phyloP scores from a whole-genome alignment of 1,140 invertebrate species.

The Saccostrea echinata region DNA sequence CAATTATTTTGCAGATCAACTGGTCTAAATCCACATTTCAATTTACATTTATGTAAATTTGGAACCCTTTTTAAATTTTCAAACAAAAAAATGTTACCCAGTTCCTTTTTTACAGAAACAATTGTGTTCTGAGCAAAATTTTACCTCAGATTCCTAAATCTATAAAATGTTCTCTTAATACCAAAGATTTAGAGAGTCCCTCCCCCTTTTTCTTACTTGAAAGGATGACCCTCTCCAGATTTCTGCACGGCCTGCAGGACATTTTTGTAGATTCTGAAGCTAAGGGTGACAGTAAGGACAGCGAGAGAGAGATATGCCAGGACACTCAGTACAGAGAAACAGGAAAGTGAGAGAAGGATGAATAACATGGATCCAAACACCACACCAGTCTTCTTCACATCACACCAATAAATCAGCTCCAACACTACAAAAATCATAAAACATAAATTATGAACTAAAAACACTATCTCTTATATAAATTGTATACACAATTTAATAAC shows the following conservation, averaged over 20 bases:
- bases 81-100: too few relatives aligned
- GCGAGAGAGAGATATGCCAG: constrained; percentile 94
- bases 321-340: constrained; percentile 97
- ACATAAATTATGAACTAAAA: too few relatives aligned
- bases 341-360: constrained; percentile 93
- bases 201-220: constrained; percentile 88
- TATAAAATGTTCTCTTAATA: not conserved
- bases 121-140: not conserved
- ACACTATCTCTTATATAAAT: too few relatives aligned
- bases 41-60: too few relatives aligned
- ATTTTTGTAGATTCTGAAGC: constrained; percentile 97
- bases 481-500: too few relatives aligned
- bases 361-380: constrained; percentile 93
- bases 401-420: constrained; percentile 97
- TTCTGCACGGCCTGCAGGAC: constrained; percentile 97
- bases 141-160: not conserved
- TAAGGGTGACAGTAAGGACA: constrained; percentile 90
- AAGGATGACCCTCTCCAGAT: constrained; percentile 97
- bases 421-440: constrained; percentile 87
- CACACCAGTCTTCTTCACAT: constrained; percentile 94
- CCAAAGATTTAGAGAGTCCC: not conserved
- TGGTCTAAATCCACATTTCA: too few relatives aligned
- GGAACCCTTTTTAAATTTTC: too few relatives aligned
- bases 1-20: not conserved
- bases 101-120: not conserved